A percentile compares a stretch with the other conserved stretches of the same genome.
phyloP scores from a whole-genome alignment of 1,140 invertebrate genomes.

The Eumeta japonica region DNA sequence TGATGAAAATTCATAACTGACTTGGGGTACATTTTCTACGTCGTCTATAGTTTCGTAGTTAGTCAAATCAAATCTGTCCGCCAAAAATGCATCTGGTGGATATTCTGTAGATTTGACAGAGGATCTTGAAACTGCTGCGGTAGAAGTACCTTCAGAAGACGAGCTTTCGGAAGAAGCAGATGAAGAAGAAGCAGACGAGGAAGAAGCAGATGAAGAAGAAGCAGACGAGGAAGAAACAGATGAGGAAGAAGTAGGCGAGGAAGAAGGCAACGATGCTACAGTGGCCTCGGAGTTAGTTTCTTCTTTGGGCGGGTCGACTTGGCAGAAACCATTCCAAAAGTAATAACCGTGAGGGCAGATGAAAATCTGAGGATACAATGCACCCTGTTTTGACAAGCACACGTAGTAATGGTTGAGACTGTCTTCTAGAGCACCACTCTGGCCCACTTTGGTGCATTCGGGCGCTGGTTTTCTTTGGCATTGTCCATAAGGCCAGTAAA shows the following conservation, averaged over 20 bases:
- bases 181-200: no score
- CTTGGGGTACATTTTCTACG: constrained; percentile 12
- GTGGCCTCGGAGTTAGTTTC: not conserved
- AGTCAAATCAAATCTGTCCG: constrained; percentile 41
- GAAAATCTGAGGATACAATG: constrained; percentile 37
- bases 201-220: no score
- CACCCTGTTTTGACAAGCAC: constrained; percentile 24
- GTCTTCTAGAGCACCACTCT: constrained; percentile 20
- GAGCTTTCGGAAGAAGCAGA: no score
- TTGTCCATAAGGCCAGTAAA: constrained; percentile 31
- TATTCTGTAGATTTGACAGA: constrained; percentile 18
- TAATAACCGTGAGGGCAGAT: constrained; percentile 45
- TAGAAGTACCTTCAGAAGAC: not conserved
- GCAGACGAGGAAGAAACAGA: no score
- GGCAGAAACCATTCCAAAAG: constrained; percentile 34
- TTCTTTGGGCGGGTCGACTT: constrained; percentile 7
- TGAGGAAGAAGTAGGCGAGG: no score
- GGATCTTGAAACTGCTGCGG: not conserved
- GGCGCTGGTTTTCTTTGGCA: constrained; percentile 30
- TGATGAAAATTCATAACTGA: no score
- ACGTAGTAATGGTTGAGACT: constrained; percentile 44
- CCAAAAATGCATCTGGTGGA: constrained; percentile 36
- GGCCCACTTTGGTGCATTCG: constrained; percentile 25
- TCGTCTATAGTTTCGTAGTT: constrained; percentile 33
- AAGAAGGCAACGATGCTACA: no score